Percentiles rank a stretch among this genome's conserved stretches.
Conservation (phyloP, 2,888 invertebrate species). For the Drosophila siamana region DNA sequence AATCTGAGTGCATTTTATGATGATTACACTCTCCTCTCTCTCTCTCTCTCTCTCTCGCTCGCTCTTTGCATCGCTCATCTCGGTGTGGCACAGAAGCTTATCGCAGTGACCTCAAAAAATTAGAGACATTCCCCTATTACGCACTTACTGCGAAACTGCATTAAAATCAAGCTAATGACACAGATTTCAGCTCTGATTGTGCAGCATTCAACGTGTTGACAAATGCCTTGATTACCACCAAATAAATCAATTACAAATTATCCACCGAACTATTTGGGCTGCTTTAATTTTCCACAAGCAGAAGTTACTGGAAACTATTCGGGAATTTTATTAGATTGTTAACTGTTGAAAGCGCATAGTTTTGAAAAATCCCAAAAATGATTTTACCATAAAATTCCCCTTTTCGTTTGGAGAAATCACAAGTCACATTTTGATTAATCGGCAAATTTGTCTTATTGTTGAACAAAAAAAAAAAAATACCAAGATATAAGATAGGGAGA, state of each 20-base stretch:
- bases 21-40: slow-evolving; percentile 29
- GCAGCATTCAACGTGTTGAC: background rate
- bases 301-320: too few species aligned
- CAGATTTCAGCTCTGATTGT: slow-evolving; percentile 6
- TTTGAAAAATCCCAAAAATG: too few species aligned
- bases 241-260: background rate
- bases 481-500: too few species aligned
- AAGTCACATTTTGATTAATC: too few species aligned
- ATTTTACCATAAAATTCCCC: too few species aligned
- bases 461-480: too few species aligned
- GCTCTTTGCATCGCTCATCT: slow-evolving; percentile 12
- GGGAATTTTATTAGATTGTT: too few species aligned
- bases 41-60: background rate
- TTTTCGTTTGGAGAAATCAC: background rate
- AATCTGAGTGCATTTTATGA: slow-evolving; percentile 56
- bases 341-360: too few species aligned
- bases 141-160: slow-evolving; percentile 6
- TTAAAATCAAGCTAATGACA: slow-evolving; percentile 8
- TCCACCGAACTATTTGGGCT: background rate
- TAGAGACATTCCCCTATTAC: background rate
- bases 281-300: slow-evolving; percentile 28
- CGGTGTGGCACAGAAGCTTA: slow-evolving; percentile 9
- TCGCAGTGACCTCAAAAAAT: slow-evolving; percentile 18
- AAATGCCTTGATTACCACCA: background rate
- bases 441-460: too few species aligned